Conservation (phyloP, 2,113 vertebrate genomes). For the Mellivora capensis region DNA sequence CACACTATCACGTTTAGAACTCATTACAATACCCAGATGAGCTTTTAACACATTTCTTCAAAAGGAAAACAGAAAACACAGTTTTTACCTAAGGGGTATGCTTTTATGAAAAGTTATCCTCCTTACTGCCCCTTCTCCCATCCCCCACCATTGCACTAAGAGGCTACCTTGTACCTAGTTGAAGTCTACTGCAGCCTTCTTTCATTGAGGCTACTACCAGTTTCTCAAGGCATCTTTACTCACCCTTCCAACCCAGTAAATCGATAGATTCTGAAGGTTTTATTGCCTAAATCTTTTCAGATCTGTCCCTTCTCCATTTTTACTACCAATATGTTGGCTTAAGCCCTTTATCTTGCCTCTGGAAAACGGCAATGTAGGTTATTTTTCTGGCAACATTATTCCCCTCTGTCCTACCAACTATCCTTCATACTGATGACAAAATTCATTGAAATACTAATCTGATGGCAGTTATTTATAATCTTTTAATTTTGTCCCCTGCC, state of each 20-base stretch:
- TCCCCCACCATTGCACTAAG: not conserved
- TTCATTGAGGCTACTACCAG: not conserved
- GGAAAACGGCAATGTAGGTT: not conserved
- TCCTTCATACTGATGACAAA: not conserved
- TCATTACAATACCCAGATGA: not conserved
- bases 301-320: not conserved
- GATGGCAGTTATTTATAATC: not conserved
- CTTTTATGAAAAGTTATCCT: not conserved
- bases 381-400: not conserved
- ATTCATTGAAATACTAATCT: slow-evolving; percentile 8
- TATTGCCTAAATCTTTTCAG: not conserved
- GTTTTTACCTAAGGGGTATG: not conserved
- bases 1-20: not conserved
- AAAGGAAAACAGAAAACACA: not conserved
- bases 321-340: not conserved
- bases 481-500: not conserved
- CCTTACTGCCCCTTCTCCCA: not conserved
- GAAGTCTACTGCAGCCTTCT: not conserved
- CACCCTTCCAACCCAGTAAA: not conserved
- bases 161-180: not conserved
- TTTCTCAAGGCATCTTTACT: not conserved
- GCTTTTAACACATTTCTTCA: not conserved
- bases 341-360: not conserved
- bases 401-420: not conserved
- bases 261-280: not conserved